Evolutionary conservation across 92 coral and sea anemone genomes (phyloP).

Genomic region (Galaxea fascicularis): DNA sequence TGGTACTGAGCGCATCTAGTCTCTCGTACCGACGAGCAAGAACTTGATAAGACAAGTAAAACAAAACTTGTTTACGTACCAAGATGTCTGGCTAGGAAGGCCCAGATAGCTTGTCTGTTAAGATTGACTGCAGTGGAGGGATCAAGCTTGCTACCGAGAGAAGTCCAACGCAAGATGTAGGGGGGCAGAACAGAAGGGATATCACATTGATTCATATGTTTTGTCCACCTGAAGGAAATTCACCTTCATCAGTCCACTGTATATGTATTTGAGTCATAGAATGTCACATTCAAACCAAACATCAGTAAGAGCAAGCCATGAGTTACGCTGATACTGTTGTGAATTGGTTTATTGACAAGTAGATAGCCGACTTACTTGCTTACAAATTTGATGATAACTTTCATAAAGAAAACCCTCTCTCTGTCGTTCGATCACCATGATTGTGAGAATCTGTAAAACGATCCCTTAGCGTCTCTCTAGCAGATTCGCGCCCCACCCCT

Average conservation of each 20-base stretch:
- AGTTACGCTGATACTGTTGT: no score
- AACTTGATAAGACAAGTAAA: background rate
- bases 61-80: conserved; percentile 74
- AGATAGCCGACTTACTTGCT: no score
- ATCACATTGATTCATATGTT: conserved; percentile 87
- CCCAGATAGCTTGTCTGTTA: conserved; percentile 84
- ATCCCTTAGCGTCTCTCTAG: no score
- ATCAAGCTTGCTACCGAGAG: conserved; percentile 62
- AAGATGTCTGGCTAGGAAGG: conserved; percentile 75
- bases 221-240: conserved; percentile 59
- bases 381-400: no score
- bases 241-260: background rate
- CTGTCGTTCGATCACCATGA: no score
- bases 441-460: no score
- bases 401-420: no score
- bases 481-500: no score
- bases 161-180: conserved; percentile 57
- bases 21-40: background rate
- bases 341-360: no score
- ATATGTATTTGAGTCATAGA: background rate
- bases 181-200: conserved; percentile 75
- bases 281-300: no score
- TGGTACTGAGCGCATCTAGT: background rate
- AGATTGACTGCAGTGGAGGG: conserved; percentile 59
- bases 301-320: no score